phyloP scores from a whole-genome alignment of 1,140 invertebrate genomes.

The Drosophila nigrodunni region DNA sequence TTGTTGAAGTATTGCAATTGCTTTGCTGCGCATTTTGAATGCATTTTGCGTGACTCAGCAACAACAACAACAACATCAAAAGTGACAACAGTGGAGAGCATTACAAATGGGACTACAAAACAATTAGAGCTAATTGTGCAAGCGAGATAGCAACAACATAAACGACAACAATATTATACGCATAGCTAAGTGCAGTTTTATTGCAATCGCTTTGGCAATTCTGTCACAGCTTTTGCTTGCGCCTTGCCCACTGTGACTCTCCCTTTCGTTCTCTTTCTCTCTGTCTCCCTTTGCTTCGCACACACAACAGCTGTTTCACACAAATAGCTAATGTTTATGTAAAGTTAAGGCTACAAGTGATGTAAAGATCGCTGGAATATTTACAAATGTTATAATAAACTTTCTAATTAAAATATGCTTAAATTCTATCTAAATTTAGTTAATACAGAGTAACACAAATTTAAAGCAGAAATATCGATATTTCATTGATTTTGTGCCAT shows the following conservation, averaged over 20 bases:
- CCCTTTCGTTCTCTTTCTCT: background rate
- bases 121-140: slow-evolving; percentile 64
- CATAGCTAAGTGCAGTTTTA: slow-evolving; percentile 43
- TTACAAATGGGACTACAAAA: slow-evolving; percentile 70
- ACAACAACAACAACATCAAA: slow-evolving; percentile 21
- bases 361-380: too few relatives aligned
- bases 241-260: background rate
- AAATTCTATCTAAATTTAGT: too few relatives aligned
- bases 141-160: slow-evolving; percentile 40
- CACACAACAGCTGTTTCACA: slow-evolving; percentile 25
- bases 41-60: slow-evolving; percentile 67
- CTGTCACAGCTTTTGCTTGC: slow-evolving; percentile 36
- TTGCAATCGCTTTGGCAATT: slow-evolving; percentile 45
- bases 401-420: too few relatives aligned
- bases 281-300: slow-evolving; percentile 5
- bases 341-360: background rate
- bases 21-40: slow-evolving; percentile 41
- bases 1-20: slow-evolving; percentile 37
- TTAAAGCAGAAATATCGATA: too few relatives aligned
- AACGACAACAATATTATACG: slow-evolving; percentile 18
- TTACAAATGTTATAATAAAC: too few relatives aligned
- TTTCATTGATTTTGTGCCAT: too few relatives aligned
- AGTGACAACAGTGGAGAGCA: slow-evolving; percentile 37
- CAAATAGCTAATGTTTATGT: background rate
- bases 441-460: too few relatives aligned